A percentile compares a stretch with the other conserved stretches of the same genome.
These are phyloP conservation scores for Limnephilus marmoratus DNA, from an alignment of 2,888 invertebrate genomes.

Conservation along the genomic window DNA sequence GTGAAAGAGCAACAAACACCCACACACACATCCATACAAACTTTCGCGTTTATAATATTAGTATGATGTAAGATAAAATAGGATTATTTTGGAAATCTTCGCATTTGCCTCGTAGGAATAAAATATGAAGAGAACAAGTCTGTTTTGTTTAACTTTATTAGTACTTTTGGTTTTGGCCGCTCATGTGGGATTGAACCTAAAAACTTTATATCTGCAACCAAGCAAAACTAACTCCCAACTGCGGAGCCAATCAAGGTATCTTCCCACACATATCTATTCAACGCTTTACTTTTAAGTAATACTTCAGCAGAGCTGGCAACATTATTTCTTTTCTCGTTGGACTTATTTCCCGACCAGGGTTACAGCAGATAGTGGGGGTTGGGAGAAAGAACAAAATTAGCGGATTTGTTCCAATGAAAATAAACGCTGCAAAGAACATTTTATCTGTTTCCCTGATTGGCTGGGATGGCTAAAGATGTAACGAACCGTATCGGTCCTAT, in stretches of 20 bases:
- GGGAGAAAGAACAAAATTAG: slow-evolving; percentile 8
- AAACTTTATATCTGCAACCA: not conserved
- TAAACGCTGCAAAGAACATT: slow-evolving; percentile 16
- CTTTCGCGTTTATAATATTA: too few relatives aligned
- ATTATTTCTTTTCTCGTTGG: not conserved
- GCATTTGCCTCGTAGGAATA: too few relatives aligned
- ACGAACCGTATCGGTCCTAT: slow-evolving; percentile 40
- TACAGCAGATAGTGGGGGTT: not conserved
- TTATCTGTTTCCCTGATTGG: slow-evolving; percentile 51
- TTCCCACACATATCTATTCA: not conserved
- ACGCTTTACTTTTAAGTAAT: not conserved
- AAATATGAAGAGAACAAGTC: not conserved
- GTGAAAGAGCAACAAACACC: too few relatives aligned
- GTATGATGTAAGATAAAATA: too few relatives aligned
- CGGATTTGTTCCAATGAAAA: slow-evolving; percentile 14
- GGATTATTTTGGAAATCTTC: too few relatives aligned
- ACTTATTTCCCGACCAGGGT: not conserved
- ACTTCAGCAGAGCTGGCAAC: not conserved
- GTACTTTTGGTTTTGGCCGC: not conserved
- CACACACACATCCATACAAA: too few relatives aligned
- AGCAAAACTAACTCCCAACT: not conserved
- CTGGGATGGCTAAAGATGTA: slow-evolving; percentile 35
- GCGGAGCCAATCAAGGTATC: not conserved
- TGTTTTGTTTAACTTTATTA: not conserved
- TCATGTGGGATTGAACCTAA: not conserved